Evolutionary conservation across 2,797 vertebrate species (phyloP).

Genomic region (Smutsia gigantea): DNA sequence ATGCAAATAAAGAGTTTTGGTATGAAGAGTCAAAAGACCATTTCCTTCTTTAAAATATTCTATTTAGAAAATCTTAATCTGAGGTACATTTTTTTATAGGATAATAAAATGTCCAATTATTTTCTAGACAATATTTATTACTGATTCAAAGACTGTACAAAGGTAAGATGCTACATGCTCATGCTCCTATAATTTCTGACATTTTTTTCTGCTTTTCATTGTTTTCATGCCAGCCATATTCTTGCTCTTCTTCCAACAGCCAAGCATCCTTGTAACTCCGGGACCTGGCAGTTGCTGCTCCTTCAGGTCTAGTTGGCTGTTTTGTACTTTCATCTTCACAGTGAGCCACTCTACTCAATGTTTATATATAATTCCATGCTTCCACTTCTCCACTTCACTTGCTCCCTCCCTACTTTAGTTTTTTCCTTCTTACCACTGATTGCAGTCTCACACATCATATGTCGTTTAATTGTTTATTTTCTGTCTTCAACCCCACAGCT

Average conservation of each 20-base stretch:
- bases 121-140: slow-evolving; percentile 13
- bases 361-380: background rate
- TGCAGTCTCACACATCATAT: background rate
- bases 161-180: background rate
- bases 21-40: background rate
- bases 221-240: background rate
- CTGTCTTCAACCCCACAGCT: background rate
- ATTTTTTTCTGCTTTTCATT: background rate
- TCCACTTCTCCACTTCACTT: background rate
- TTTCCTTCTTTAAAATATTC: background rate
- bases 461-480: background rate
- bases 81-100: background rate
- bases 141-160: background rate
- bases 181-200: background rate
- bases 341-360: background rate
- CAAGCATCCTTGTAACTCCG: background rate
- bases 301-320: background rate
- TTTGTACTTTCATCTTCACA: background rate
- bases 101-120: background rate
- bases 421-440: background rate
- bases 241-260: background rate
- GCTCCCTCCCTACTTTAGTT: background rate
- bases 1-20: background rate
- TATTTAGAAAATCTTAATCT: background rate
- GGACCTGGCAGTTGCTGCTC: background rate